Conservation (phyloP, 2,113 vertebrate genomes). For the Turdus rufiventris region DNA sequence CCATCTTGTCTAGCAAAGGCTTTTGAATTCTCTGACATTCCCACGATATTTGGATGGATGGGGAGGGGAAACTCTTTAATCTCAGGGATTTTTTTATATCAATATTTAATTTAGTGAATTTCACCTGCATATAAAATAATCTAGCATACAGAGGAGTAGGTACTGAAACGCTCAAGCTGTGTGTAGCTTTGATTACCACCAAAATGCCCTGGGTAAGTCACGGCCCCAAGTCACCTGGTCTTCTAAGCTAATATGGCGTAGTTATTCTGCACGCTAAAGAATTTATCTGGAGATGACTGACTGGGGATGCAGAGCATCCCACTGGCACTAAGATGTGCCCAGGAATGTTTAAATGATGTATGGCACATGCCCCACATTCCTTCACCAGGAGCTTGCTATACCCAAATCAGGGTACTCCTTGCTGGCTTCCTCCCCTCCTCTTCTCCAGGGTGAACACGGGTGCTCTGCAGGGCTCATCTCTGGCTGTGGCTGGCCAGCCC, state of each 20-base stretch:
- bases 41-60: neutral
- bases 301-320: neutral
- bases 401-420: neutral
- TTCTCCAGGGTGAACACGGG: fast-evolving
- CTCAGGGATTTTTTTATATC: neutral
- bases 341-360: neutral
- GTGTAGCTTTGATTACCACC: neutral
- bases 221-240: neutral
- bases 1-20: neutral
- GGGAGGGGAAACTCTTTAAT: neutral
- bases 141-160: neutral
- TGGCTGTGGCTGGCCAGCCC: fast-evolving
- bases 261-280: neutral
- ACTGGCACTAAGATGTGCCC: neutral
- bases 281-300: neutral
- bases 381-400: neutral
- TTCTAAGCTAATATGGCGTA: neutral
- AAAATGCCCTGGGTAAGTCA: neutral
- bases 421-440: neutral
- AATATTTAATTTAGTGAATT: constrained; percentile 23
- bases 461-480: neutral
- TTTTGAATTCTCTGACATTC: neutral
- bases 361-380: neutral
- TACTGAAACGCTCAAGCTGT: neutral
- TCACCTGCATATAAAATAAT: neutral